These are phyloP conservation scores for Scopus umbretta DNA, from an alignment of 2,113 vertebrate species.

Conservation along the genomic window DNA sequence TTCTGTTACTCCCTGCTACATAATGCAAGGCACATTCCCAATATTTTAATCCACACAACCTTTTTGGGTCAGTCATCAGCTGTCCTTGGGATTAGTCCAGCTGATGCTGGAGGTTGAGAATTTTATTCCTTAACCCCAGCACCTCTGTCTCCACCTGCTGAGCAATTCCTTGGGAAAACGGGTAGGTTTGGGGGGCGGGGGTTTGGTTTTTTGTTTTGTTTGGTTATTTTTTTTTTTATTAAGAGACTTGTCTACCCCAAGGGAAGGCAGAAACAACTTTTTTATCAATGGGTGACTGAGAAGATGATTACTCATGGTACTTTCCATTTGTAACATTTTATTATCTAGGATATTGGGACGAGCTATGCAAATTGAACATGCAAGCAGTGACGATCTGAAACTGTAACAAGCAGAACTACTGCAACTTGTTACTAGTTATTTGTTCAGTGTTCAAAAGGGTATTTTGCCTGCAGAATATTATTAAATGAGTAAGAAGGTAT, in stretches of 20 bases:
- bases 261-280: neutral
- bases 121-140: neutral
- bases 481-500: conserved; percentile 38
- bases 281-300: neutral
- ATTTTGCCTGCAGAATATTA: neutral
- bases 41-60: neutral
- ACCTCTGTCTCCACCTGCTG: neutral
- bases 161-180: neutral
- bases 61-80: neutral
- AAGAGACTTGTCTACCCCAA: neutral
- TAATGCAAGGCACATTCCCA: neutral
- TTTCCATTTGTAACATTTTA: conserved; percentile 31
- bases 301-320: conserved; percentile 18
- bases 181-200: too few species aligned
- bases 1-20: neutral
- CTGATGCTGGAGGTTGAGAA: neutral
- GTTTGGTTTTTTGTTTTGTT: too few species aligned
- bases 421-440: conserved; percentile 12
- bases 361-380: neutral
- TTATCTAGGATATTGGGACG: conserved; percentile 1
- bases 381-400: neutral
- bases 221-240: neutral
- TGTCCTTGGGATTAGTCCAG: neutral
- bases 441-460: conserved; percentile 16
- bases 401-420: neutral